Conservation (phyloP, 23 tunicate genomes). For the Trididemnum miniatum region DNA sequence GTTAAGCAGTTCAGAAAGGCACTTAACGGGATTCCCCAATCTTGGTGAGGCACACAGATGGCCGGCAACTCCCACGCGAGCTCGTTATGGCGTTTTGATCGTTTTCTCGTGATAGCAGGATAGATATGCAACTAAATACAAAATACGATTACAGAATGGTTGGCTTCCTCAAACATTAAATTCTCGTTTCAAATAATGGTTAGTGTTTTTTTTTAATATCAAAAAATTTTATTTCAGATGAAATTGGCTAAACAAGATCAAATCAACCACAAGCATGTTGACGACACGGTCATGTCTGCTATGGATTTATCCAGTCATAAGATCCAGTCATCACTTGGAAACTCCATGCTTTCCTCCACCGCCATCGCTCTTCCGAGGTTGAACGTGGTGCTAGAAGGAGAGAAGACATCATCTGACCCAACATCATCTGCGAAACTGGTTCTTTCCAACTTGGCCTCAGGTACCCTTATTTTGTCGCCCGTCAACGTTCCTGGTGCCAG, state of each 20-base stretch:
- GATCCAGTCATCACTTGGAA: not conserved
- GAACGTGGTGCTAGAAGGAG: not conserved
- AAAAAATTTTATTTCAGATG: not conserved
- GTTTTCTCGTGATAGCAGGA: too few relatives aligned
- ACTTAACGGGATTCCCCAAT: too few relatives aligned
- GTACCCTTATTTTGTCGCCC: conserved; percentile 32
- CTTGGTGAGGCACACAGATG: too few relatives aligned
- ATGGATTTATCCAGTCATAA: not conserved
- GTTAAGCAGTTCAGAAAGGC: too few relatives aligned
- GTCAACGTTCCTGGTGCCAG: not conserved
- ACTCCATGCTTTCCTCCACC: not conserved
- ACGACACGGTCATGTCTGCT: not conserved
- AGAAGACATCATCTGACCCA: not conserved
- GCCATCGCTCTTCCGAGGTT: not conserved
- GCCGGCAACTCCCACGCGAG: too few relatives aligned
- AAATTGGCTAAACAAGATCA: not conserved
- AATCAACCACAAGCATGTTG: not conserved
- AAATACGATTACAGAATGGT: too few relatives aligned
- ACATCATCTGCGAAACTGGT: conserved; percentile 29
- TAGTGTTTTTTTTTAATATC: too few relatives aligned
- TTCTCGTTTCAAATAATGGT: too few relatives aligned
- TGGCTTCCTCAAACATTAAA: too few relatives aligned
- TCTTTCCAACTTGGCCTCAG: conserved; percentile 32
- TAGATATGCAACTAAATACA: too few relatives aligned
- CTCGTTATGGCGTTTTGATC: too few relatives aligned